Evolutionary conservation across 2,113 vertebrate genomes (phyloP), one percentile per base, ranked within the genome.

Genomic region (Brienomyrus brachyistius): DNA sequence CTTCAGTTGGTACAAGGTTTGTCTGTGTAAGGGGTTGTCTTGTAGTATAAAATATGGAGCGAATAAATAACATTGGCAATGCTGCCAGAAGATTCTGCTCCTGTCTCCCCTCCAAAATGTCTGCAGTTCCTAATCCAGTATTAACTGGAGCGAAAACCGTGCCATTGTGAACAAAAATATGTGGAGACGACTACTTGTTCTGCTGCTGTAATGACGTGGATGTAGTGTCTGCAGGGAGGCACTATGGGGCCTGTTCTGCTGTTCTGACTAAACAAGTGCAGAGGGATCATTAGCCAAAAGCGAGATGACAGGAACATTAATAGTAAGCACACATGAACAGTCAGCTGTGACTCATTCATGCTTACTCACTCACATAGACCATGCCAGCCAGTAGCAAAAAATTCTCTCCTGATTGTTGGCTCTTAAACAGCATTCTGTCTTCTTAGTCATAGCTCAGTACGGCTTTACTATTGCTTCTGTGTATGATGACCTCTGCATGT

Each of bases 241-340:
- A 56, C 48, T 23, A 31, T 45, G 66, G 70, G 27, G 70, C n/a
- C 35, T 83, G 27, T 43, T 83, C 88, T 89, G 48, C 9, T 83
- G 47, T 70, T 88, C 48, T 35, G 88, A 35, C 88, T 77, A 88
- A 77, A 80, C 27, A 77, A 77, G 43, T 88, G 48, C 51, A 82
- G 70, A 80, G 48, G 88, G 74, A 82, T 83, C 88, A 83, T 89
- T 88, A 88, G 27, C 88, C 45, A 35, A 45, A 89, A 89, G 48
- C 23, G 17, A 54, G 74, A 48, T 83, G 88, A 89, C 88, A 89
- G 31, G 51, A 21, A 19, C 88, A 89, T 89, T 83, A 82, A 82
- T 54, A 82, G 88, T 31, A 89, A 89, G 51, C 31, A 56, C 51
- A 89, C 31, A 56, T 56, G 45, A 74, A 2, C 31, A 45, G 11